A percentile compares a stretch with the other conserved stretches of the same genome.
These are phyloP conservation scores for Hemibagrus guttatus DNA, from an alignment of 2,797 vertebrate genomes.

Conservation along the genomic window DNA sequence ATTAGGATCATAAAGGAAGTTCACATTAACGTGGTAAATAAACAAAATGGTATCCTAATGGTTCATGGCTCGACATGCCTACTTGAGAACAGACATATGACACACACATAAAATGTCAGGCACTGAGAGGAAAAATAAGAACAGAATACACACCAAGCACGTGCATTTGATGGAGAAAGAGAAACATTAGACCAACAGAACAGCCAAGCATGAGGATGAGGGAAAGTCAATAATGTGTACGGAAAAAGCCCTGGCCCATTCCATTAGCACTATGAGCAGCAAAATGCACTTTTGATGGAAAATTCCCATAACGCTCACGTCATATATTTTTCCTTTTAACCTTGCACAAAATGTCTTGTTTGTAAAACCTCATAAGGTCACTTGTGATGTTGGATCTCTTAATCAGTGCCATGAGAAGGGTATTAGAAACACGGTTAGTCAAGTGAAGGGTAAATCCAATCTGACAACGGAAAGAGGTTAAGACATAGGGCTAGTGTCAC, in stretches of 20 bases:
- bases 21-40: neutral
- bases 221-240: neutral
- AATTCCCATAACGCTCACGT: neutral
- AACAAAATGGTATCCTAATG: neutral
- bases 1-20: neutral
- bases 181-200: neutral
- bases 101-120: neutral
- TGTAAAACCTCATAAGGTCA: slow-evolving; percentile 47
- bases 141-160: neutral
- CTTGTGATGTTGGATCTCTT: slow-evolving; percentile 60
- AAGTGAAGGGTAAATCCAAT: slow-evolving; percentile 34
- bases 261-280: neutral
- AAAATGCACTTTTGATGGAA: slow-evolving; percentile 2
- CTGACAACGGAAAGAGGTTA: neutral
- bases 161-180: neutral
- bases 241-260: slow-evolving; percentile 6
- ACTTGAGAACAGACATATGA: neutral
- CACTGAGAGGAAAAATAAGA: neutral
- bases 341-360: slow-evolving; percentile 12
- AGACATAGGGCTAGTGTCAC: neutral
- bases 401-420: slow-evolving; percentile 74
- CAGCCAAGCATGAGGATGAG: neutral
- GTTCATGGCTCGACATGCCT: neutral
- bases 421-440: slow-evolving; percentile 63
- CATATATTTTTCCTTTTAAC: slow-evolving; percentile 44